Conservation (phyloP, 2,797 vertebrate genomes). For the Sarcoramphus papa region DNA sequence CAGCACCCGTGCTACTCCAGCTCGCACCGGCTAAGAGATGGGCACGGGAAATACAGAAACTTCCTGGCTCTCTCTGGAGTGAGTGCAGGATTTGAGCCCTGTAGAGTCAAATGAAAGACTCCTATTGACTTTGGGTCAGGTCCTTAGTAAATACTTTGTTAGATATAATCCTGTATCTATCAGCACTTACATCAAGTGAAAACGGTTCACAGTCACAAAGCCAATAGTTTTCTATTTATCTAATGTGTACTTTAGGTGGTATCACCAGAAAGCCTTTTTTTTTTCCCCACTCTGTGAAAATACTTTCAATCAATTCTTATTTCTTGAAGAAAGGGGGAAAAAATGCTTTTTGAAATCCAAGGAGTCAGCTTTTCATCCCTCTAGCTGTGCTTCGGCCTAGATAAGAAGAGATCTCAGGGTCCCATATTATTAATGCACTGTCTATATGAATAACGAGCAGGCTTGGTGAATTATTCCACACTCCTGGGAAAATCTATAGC, state of each 20-base stretch:
- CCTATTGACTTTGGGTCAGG: slow-evolving; percentile 29
- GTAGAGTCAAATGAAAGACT: slow-evolving; percentile 1
- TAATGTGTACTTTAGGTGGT: slow-evolving; percentile 57
- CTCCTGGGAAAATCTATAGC: slow-evolving; percentile 81
- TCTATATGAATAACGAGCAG: slow-evolving; percentile 85
- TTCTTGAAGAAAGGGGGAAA: slow-evolving; percentile 53
- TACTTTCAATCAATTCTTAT: slow-evolving; percentile 73
- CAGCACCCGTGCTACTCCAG: background rate
- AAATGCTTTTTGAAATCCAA: slow-evolving; percentile 79
- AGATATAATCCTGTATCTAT: slow-evolving; percentile 52
- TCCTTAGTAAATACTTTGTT: slow-evolving; percentile 59
- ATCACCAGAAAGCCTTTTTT: slow-evolving; percentile 53
- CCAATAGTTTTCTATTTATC: slow-evolving; percentile 70
- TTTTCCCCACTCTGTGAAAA: slow-evolving; percentile 19
- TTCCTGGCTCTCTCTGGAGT: background rate
- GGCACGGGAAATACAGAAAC: background rate
- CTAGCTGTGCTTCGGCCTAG: slow-evolving; percentile 76
- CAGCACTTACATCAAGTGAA: slow-evolving; percentile 61
- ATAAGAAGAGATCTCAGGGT: slow-evolving; percentile 83
- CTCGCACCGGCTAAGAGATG: rapidly evolving
- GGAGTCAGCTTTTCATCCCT: slow-evolving; percentile 78
- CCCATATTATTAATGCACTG: slow-evolving; percentile 86
- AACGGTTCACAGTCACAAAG: slow-evolving; percentile 53
- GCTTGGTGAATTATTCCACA: slow-evolving; percentile 79
- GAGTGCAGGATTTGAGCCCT: background rate